Percentiles rank a stretch among this genome's conserved stretches.
Evolutionary conservation across 2,113 vertebrate genomes (phyloP).

Genomic region (Axis porcinus): DNA sequence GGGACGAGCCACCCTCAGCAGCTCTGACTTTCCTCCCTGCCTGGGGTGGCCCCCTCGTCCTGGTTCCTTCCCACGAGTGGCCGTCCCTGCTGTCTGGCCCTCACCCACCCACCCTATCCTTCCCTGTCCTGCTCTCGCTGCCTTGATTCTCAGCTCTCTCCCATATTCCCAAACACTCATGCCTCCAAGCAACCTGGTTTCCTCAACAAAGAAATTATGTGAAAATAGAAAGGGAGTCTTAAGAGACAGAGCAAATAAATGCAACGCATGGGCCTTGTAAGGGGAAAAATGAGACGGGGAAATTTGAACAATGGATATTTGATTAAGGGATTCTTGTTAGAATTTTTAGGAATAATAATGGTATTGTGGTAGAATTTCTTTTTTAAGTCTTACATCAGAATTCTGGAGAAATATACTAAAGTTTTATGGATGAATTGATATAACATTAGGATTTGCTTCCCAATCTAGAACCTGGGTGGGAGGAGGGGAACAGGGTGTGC

Average conservation of each 20-base stretch:
- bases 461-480: neutral
- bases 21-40: neutral
- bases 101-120: accelerated
- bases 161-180: neutral
- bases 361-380: neutral
- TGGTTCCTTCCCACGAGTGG: neutral
- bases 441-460: neutral
- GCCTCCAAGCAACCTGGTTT: neutral
- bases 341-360: neutral
- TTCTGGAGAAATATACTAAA: neutral
- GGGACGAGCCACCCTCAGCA: neutral
- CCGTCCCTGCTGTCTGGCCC: neutral
- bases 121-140: neutral
- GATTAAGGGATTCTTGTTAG: neutral
- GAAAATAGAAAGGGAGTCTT: neutral
- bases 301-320: neutral
- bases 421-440: neutral
- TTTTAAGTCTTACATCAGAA: neutral
- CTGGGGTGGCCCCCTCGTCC: no score
- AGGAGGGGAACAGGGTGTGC: neutral
- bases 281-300: neutral
- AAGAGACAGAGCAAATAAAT: neutral
- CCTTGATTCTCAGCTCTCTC: neutral
- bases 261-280: neutral
- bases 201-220: neutral